phyloP scores from a whole-genome alignment of 2,797 vertebrate genomes.

The Cottoperca gobio region DNA sequence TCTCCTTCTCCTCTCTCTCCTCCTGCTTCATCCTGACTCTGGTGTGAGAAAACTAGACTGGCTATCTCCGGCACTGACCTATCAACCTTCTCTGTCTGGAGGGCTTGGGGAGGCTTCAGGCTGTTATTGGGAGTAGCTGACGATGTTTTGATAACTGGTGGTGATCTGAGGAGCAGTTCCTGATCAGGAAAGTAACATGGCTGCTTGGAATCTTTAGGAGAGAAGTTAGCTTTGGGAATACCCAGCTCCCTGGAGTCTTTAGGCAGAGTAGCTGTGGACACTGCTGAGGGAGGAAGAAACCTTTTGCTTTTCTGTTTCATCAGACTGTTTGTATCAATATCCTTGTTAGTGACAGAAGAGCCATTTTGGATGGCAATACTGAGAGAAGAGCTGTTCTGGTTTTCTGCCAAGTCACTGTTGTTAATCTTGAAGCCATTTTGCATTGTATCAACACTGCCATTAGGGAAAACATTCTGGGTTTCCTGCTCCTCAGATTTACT shows the following conservation, averaged over 20 bases:
- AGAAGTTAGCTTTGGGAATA: conserved; percentile 55
- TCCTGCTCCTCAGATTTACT: conserved; percentile 78
- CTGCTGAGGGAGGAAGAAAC: background rate
- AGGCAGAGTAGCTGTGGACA: conserved; percentile 24
- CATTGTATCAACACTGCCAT: background rate
- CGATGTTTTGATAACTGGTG: conserved; percentile 2
- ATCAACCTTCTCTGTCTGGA: conserved; percentile 53
- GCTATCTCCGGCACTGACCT: conserved; percentile 80
- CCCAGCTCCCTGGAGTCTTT: conserved; percentile 68
- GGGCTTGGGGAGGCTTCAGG: conserved; percentile 49
- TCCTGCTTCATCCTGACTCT: conserved; percentile 84
- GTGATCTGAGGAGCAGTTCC: conserved; percentile 16
- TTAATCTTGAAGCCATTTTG: conserved; percentile 19
- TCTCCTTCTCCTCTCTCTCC: conserved; percentile 42
- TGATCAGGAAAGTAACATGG: conserved; percentile 46
- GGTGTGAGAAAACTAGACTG: conserved; percentile 87
- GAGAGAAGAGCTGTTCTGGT: conserved; percentile 7
- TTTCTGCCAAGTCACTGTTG: conserved; percentile 62
- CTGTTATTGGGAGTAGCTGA: conserved; percentile 73
- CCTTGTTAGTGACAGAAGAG: conserved; percentile 34
- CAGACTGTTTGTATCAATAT: conserved; percentile 78
- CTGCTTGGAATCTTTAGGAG: conserved; percentile 80
- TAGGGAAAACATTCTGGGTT: background rate
- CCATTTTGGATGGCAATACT: background rate
- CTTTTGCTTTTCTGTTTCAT: conserved; percentile 68